Evolutionary conservation across 2,113 vertebrate genomes (phyloP).

Genomic region (Lycaon pictus): DNA sequence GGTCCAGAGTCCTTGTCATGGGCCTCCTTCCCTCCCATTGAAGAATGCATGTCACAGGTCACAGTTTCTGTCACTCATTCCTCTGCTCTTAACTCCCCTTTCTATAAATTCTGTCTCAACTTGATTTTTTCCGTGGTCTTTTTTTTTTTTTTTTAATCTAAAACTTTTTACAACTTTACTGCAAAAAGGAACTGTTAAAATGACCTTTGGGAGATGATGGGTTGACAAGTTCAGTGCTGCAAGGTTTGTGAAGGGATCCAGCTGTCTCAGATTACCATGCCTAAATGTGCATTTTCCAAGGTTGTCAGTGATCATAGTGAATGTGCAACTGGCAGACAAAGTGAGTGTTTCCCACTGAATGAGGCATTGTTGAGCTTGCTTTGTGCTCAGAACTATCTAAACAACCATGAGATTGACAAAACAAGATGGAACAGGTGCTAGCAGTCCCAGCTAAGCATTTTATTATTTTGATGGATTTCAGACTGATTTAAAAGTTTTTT

Average conservation of each 20-base stretch:
- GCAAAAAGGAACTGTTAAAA: slow-evolving; percentile 25
- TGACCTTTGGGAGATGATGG: slow-evolving; percentile 69
- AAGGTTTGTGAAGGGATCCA: slow-evolving; percentile 78
- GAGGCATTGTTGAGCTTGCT: slow-evolving; percentile 47
- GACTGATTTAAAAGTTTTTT: slow-evolving; percentile 54
- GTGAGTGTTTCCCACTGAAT: not conserved
- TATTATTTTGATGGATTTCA: slow-evolving; percentile 57
- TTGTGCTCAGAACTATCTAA: slow-evolving; percentile 50
- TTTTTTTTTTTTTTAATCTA: not conserved
- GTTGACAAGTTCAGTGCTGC: slow-evolving; percentile 47
- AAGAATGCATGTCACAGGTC: not conserved
- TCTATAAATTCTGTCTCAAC: slow-evolving; percentile 25
- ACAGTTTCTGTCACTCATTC: not conserved
- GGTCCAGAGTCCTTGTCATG: not conserved
- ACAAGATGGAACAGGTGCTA: slow-evolving; percentile 60
- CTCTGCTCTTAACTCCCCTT: not conserved
- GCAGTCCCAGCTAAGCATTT: slow-evolving; percentile 55
- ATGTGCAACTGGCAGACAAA: slow-evolving; percentile 46
- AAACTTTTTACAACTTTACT: slow-evolving; percentile 54
- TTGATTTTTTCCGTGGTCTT: not conserved
- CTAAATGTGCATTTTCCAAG: slow-evolving; percentile 72
- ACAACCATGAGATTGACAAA: slow-evolving; percentile 41
- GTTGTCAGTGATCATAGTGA: slow-evolving; percentile 51
- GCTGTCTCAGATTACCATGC: slow-evolving; percentile 75
- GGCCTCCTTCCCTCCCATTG: not conserved